Percentiles rank a stretch among this genome's conserved stretches.
Conservation (phyloP, 2,113 vertebrate species). For the Melanocharis versteri region DNA sequence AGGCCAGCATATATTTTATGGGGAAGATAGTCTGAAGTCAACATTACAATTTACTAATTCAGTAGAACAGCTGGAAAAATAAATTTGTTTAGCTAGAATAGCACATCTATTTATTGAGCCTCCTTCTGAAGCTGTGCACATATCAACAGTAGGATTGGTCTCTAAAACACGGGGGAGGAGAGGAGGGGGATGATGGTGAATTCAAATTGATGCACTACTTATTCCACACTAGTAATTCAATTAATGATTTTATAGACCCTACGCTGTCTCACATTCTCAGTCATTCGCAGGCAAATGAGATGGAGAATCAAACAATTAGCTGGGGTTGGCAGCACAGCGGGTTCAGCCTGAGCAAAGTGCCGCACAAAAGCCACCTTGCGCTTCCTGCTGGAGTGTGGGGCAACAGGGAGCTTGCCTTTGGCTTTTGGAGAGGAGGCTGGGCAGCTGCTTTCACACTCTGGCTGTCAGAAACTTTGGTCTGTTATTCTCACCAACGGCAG, state of each 20-base stretch:
- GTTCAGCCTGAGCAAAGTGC: slow-evolving; percentile 7
- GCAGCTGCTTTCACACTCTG: neutral
- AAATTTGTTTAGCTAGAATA: slow-evolving; percentile 71
- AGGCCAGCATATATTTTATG: slow-evolving; percentile 63
- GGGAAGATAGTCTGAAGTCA: slow-evolving; percentile 63
- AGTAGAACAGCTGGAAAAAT: slow-evolving; percentile 72
- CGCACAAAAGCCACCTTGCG: neutral
- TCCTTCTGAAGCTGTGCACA: slow-evolving; percentile 45
- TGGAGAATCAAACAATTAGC: slow-evolving; percentile 66
- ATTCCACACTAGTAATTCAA: slow-evolving; percentile 72
- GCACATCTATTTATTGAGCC: slow-evolving; percentile 69
- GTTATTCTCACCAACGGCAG: neutral
- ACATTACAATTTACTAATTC: slow-evolving; percentile 67
- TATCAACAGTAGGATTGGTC: slow-evolving; percentile 69
- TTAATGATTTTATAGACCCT: slow-evolving; percentile 74
- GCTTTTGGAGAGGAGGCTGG: neutral
- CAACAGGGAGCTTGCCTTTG: neutral
- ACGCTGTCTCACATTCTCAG: neutral
- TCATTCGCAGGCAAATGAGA: slow-evolving; percentile 67
- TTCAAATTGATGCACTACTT: slow-evolving; percentile 69
- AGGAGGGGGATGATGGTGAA: slow-evolving; percentile 51
- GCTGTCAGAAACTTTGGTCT: neutral
- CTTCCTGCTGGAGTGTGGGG: neutral
- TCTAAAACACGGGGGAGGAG: slow-evolving; percentile 43
- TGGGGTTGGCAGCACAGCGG: neutral